Evolutionary conservation across 37 sponge, comb jelly and placozoan genomes (phyloP), one percentile per base, ranked within the genome.

Genomic region (Diacarnus erythraeanus): DNA sequence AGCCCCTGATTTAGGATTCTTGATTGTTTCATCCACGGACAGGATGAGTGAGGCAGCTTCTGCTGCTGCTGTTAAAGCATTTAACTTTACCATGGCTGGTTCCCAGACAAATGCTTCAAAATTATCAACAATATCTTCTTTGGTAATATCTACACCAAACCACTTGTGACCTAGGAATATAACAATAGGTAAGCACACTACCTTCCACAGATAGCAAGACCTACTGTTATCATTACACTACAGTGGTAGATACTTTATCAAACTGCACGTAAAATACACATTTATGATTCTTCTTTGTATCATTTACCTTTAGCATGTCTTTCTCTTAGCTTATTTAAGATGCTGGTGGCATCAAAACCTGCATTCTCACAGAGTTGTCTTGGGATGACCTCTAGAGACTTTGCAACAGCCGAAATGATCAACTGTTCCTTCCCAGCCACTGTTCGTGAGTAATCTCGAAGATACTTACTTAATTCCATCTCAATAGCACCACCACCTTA

Each of bases 331-430:
- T 86, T 92, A 91, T 99, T 96, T 57, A 99, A 89, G 35, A 96
- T 88, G 65, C 87, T 86, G 77, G 81, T 99, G 26, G 97, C 88
- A 59, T 99, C 99, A 78, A 99, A 99, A n/a, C 99, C 99, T 42
- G 99, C 99, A 42, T 99, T 99, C 59, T 99, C 99, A 71, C 99
- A 99, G 70, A 99, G 86, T 80, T 96, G 97, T 35, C 97, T 75
- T 10, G 99, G 99, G 23, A 99, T 96, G 57, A 99, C 81, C 72
- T 99, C 99, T 43, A 99, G 80, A 15, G 99, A 90, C 86, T 88
- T 89, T 27, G 99, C 99, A 35, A 92, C 86, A 4, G 99, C 93
- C 12, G 95, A 76, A 36, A 99, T 94, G 40, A 99, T 85, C 65
- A 98, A 88, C 82, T 98, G 99, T 80, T 98, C 95, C 74, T 98